Conservation (phyloP, 2,888 invertebrate species). For the Laspeyria flexula region DNA sequence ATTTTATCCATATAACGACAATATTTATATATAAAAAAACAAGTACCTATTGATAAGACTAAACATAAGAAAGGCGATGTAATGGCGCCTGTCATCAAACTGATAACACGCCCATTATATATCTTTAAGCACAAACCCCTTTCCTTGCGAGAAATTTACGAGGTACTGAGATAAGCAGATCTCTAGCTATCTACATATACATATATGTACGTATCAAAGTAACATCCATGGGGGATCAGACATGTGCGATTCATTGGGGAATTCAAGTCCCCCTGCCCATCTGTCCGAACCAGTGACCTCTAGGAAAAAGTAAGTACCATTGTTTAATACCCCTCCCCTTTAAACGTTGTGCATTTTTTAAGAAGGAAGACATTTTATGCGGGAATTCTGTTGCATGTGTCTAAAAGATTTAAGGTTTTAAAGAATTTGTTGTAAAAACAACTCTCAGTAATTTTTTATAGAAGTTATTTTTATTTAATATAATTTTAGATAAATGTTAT, state of each 20-base stretch:
- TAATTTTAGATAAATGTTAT: too few relatives aligned
- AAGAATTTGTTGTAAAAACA: too few relatives aligned
- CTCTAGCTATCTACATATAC: not conserved
- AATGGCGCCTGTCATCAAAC: not conserved
- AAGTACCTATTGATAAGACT: not conserved
- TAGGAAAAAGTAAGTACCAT: conserved; percentile 29
- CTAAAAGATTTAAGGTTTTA: too few relatives aligned
- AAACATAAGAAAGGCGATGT: too few relatives aligned
- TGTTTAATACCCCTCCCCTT: conserved; percentile 36
- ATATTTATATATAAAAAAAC: too few relatives aligned
- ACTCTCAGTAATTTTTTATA: too few relatives aligned
- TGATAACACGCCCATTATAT: not conserved
- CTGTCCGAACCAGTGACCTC: conserved; percentile 41
- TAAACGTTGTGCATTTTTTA: conserved; percentile 8
- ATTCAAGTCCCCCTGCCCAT: conserved; percentile 32
- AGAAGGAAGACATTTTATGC: not conserved
- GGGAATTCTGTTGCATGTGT: too few relatives aligned
- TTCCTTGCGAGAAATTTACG: not conserved
- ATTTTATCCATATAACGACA: too few relatives aligned
- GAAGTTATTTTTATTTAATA: too few relatives aligned
- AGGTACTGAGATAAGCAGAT: not conserved
- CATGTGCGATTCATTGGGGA: conserved; percentile 25
- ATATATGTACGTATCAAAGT: not conserved
- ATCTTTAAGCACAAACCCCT: not conserved
- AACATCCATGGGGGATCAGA: conserved; percentile 4